phyloP scores from a whole-genome alignment of 1,140 invertebrate genomes.

The Chrysomallon squamiferum region DNA sequence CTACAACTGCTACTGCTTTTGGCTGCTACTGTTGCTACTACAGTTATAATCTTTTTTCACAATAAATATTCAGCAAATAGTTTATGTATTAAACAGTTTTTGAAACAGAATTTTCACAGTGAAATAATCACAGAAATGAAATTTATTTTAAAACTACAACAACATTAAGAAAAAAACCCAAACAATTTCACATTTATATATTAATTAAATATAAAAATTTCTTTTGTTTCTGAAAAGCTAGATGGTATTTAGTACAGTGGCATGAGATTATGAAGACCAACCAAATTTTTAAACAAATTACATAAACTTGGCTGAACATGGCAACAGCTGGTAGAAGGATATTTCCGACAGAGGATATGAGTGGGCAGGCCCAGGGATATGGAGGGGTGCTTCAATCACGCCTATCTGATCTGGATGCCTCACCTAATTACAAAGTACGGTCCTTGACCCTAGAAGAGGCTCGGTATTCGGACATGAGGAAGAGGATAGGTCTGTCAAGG shows the following conservation, averaged over 20 bases:
- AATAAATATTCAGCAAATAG: neutral
- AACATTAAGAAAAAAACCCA: neutral
- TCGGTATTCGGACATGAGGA: slow-evolving; percentile 30
- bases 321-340: neutral
- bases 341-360: slow-evolving; percentile 6
- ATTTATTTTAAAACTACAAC: neutral
- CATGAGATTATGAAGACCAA: no score
- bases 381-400: slow-evolving; percentile 6
- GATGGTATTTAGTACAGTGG: no score
- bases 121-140: neutral
- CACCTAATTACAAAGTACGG: neutral
- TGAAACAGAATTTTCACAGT: neutral
- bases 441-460: slow-evolving; percentile 30
- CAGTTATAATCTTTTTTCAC: no score
- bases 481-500: slow-evolving; percentile 20
- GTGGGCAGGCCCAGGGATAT: neutral
- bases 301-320: no score
- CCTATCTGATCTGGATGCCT: slow-evolving; percentile 2
- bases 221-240: no score
- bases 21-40: no score
- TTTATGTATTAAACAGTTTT: neutral
- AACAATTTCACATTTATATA: no score
- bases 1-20: no score
- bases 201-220: no score
- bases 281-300: no score